Percentiles rank a stretch among this genome's conserved stretches.
Conservation (phyloP, 2,113 vertebrate species). For the Cephalopholis sonnerati region DNA sequence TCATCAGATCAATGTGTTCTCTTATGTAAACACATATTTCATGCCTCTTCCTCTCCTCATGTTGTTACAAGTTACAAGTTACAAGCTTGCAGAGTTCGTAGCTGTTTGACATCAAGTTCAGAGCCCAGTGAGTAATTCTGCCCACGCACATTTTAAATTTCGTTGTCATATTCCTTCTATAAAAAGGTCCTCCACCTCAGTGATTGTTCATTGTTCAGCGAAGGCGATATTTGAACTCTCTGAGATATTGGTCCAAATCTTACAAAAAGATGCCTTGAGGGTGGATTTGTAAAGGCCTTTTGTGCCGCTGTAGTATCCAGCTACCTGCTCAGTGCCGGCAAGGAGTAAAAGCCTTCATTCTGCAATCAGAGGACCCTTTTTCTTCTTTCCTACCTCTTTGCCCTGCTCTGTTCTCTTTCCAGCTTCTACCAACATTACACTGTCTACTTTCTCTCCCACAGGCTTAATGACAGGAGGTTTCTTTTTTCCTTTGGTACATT, state of each 20-base stretch:
- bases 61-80: not conserved
- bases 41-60: not conserved
- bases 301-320: slow-evolving; percentile 56
- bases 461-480: slow-evolving; percentile 49
- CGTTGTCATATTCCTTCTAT: not conserved
- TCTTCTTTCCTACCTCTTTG: slow-evolving; percentile 49
- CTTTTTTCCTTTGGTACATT: slow-evolving; percentile 34
- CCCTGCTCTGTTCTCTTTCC: slow-evolving; percentile 56
- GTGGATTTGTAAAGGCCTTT: slow-evolving; percentile 50
- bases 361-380: slow-evolving; percentile 56
- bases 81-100: not conserved
- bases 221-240: slow-evolving; percentile 36
- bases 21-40: not conserved
- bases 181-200: not conserved
- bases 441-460: slow-evolving; percentile 42
- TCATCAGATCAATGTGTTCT: not conserved
- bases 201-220: slow-evolving; percentile 17
- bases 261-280: slow-evolving; percentile 41
- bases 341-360: slow-evolving; percentile 48
- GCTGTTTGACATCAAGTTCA: slow-evolving; percentile 16
- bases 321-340: slow-evolving; percentile 33
- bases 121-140: slow-evolving; percentile 11
- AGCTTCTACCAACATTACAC: slow-evolving; percentile 55
- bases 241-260: slow-evolving; percentile 24
- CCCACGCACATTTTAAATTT: not conserved